Percentiles rank a stretch among this genome's conserved stretches.
Evolutionary conservation across 2,113 vertebrate species (phyloP).

Genomic region (Megaceryle maxima): DNA sequence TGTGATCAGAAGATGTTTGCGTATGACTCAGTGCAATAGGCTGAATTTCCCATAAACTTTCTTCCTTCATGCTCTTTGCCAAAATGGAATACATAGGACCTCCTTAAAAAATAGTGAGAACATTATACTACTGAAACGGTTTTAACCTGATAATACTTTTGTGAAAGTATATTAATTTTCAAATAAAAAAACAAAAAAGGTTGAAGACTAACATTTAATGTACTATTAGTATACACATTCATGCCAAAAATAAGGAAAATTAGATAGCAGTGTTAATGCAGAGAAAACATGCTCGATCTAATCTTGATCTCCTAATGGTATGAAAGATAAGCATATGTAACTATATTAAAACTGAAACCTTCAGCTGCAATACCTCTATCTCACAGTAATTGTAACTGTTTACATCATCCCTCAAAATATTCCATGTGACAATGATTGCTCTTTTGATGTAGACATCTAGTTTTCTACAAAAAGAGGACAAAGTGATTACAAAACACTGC

Average conservation of each 20-base stretch:
- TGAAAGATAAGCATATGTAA: not conserved
- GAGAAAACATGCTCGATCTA: not conserved
- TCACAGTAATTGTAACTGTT: not conserved
- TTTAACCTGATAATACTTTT: not conserved
- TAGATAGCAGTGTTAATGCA: not conserved
- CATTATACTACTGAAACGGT: not conserved
- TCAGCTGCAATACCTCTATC: not conserved
- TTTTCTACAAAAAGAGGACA: not conserved
- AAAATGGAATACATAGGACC: not conserved
- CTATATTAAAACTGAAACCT: not conserved
- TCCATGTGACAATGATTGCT: not conserved
- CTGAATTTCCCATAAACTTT: not conserved
- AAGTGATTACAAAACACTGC: not conserved
- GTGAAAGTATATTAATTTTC: not conserved
- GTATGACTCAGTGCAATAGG: not conserved
- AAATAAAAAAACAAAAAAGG: not conserved
- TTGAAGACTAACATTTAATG: not conserved
- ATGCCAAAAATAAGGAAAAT: not conserved
- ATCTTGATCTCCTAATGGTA: not conserved
- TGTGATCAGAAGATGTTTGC: conserved; percentile 17
- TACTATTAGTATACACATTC: not conserved
- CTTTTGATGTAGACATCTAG: not conserved
- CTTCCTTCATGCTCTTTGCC: not conserved
- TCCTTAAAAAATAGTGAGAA: not conserved
- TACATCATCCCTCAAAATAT: not conserved